Conservation (phyloP, 2,113 vertebrate species). For the Myodes glareolus region DNA sequence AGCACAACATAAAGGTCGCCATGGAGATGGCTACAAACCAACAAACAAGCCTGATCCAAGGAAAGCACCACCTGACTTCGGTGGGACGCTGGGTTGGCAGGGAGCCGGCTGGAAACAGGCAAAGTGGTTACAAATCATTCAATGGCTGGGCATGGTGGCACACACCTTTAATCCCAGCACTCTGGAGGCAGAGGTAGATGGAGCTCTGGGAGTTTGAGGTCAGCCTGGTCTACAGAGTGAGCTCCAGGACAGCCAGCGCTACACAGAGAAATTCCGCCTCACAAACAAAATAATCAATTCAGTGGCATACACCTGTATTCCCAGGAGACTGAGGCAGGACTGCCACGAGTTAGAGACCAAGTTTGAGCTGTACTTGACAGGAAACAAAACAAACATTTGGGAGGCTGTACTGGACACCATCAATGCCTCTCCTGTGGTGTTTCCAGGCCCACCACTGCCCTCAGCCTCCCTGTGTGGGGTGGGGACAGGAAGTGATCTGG, state of each 20-base stretch:
- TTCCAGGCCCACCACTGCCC: background rate
- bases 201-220: background rate
- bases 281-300: background rate
- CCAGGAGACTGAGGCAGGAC: background rate
- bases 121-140: background rate
- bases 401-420: background rate
- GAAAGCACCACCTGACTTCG: too few relatives aligned
- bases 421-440: background rate
- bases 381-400: too few relatives aligned
- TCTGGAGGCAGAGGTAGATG: background rate
- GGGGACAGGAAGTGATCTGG: background rate
- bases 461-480: accelerated
- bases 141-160: background rate
- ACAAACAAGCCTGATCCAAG: background rate
- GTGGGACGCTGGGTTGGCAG: background rate
- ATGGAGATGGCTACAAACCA: background rate
- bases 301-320: background rate
- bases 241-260: background rate
- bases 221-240: background rate
- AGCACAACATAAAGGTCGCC: background rate
- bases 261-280: background rate
- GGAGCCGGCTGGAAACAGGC: background rate
- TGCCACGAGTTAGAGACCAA: background rate
- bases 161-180: background rate
- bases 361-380: background rate